phyloP scores from a whole-genome alignment of 2,797 vertebrate genomes.

The Sebastes minor region DNA sequence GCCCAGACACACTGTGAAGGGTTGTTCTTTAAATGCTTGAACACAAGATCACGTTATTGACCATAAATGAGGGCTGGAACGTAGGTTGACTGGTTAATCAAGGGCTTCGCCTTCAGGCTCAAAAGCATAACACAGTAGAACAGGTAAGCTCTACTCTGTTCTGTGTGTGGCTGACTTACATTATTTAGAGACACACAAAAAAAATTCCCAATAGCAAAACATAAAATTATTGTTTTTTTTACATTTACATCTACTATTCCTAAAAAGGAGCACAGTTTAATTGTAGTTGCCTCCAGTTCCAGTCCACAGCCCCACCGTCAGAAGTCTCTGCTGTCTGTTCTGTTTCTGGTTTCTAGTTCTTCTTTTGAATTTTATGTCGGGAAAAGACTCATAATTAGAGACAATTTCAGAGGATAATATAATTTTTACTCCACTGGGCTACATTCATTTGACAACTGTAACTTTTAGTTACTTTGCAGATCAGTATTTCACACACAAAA shows the following conservation, averaged over 20 bases:
- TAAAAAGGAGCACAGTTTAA: neutral
- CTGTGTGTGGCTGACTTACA: no score
- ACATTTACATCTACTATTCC: neutral
- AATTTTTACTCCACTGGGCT: neutral
- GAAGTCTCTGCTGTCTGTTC: neutral
- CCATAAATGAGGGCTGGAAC: neutral
- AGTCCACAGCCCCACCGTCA: neutral
- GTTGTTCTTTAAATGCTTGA: neutral
- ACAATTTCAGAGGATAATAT: neutral
- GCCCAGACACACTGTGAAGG: neutral
- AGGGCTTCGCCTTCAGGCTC: neutral
- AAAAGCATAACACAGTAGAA: neutral
- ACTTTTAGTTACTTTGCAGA: no score
- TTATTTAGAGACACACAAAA: no score
- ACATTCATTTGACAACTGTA: no score
- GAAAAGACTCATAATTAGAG: neutral
- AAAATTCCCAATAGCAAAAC: neutral
- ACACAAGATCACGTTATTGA: neutral
- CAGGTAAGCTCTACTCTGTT: neutral
- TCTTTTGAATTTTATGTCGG: fast-evolving
- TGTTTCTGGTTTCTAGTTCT: neutral
- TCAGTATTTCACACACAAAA: neutral
- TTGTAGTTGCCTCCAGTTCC: neutral
- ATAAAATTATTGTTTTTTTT: neutral
- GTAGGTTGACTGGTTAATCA: neutral